Conservation (phyloP, 2,797 vertebrate genomes). For the Channallabes apus region DNA sequence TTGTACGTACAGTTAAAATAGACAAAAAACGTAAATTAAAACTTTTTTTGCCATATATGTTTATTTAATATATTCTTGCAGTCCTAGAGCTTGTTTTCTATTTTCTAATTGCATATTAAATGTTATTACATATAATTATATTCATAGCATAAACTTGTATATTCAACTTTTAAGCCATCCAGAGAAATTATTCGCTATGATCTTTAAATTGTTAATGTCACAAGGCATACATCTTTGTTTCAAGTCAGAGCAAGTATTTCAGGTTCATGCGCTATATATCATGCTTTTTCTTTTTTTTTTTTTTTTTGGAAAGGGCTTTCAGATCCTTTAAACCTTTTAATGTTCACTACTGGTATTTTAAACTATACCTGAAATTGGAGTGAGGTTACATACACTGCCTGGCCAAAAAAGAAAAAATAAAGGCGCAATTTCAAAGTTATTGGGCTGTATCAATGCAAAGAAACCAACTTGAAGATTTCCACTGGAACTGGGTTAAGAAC, state of each 20-base stretch:
- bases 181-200: not conserved
- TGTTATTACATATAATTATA: slow-evolving; percentile 28
- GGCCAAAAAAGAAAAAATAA: no score
- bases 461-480: no score
- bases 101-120: slow-evolving; percentile 42
- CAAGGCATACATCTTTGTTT: not conserved
- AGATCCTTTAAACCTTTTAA: no score
- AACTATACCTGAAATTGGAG: no score
- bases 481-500: no score
- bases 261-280: not conserved
- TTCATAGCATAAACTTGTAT: not conserved
- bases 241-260: not conserved
- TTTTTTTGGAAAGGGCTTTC: no score
- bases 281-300: not conserved
- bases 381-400: no score
- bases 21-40: not conserved
- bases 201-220: not conserved
- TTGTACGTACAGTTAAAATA: not conserved
- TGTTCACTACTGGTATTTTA: no score
- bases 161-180: not conserved
- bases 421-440: no score
- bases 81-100: slow-evolving; percentile 58
- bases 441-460: no score
- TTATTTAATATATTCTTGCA: slow-evolving; percentile 59
- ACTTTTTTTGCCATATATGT: slow-evolving; percentile 17